Conservation (phyloP, 2,888 invertebrate genomes). For the Acanthosoma haemorrhoidale region DNA sequence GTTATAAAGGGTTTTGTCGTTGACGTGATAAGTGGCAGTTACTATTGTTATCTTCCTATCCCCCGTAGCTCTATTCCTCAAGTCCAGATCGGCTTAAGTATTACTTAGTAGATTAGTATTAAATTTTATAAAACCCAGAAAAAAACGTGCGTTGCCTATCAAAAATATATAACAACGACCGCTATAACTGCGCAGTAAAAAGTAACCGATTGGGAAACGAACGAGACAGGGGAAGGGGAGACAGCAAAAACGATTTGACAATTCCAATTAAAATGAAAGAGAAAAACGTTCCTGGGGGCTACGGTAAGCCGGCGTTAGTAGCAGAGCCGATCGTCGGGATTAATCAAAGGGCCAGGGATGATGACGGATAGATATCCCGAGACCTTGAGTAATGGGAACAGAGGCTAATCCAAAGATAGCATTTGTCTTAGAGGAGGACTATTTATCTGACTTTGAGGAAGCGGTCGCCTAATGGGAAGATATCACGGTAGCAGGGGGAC, state of each 20-base stretch:
- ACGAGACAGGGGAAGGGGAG: slow-evolving; percentile 11
- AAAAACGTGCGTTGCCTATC: too few species aligned
- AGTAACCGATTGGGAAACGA: too few species aligned
- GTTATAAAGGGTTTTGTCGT: too few species aligned
- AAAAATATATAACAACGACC: too few species aligned
- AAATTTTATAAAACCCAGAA: too few species aligned
- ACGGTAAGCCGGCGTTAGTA: neutral
- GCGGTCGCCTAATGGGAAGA: slow-evolving; percentile 1
- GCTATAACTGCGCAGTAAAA: too few species aligned
- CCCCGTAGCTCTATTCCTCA: too few species aligned
- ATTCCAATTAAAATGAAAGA: slow-evolving; percentile 28
- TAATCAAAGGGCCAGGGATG: slow-evolving; percentile 1
- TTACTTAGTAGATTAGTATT: too few species aligned
- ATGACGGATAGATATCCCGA: neutral
- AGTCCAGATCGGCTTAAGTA: too few species aligned
- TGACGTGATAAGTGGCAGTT: too few species aligned
- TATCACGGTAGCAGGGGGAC: slow-evolving; percentile 20
- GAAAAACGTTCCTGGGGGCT: neutral
- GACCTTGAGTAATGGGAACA: neutral
- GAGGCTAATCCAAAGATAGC: neutral
- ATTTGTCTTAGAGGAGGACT: slow-evolving; percentile 19
- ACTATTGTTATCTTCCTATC: too few species aligned
- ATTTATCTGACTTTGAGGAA: slow-evolving; percentile 24
- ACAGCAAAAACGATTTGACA: neutral
- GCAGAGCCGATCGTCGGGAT: slow-evolving; percentile 12